Evolutionary conservation across 92 coral and sea anemone genomes (phyloP), one percentile per base, ranked within the genome.

Genomic region (Parazoanthus swiftii): DNA sequence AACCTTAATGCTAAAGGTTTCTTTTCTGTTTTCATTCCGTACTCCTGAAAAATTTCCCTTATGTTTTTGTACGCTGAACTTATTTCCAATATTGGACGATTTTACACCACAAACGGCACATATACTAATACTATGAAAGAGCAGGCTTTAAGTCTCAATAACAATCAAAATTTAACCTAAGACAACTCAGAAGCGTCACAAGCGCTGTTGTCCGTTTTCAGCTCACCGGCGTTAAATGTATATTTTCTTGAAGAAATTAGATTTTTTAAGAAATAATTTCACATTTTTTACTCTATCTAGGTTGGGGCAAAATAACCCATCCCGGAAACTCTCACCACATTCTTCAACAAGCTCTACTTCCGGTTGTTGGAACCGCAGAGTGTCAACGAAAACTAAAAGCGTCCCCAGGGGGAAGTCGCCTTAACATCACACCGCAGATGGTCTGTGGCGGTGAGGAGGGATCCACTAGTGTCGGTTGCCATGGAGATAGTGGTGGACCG

Each of bases 401-500:
- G 8, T 70, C 79, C 10, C 59, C 88, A 82, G 93, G 88, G 1
- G 93, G 90, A 2, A 6, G 37, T 29, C 58, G 79, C 51, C 44
- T 89, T 0, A 87, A 54, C 81, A 88, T 90, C 23, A 90, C 93
- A 3, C 65, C 74, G 18, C 74, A 82, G 33, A 90, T 90, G 93
- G 74, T 90, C 26, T 90, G 93, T 43, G 93, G 93, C 14, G 93
- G 93, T 11, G 81, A 87, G 74, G 74, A 82, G 74, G 86, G 86
- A 11, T 81, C 90, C 1, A 74, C 70, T 20, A 81, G 68, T 38
- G 13, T 54, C 29, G 90, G 90, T 39, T 90, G 93, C n/a, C 90
- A 90, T n/a, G 93, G 93, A 67, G 93, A 90, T 36, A 87, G 90
- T 51, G 93, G 93, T 6, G 93, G 93, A 5, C 93, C 93, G 11